Evolutionary conservation across 2,797 vertebrate species (phyloP), one percentile per base, ranked within the genome.

Genomic region (Orestias chungarensis): DNA sequence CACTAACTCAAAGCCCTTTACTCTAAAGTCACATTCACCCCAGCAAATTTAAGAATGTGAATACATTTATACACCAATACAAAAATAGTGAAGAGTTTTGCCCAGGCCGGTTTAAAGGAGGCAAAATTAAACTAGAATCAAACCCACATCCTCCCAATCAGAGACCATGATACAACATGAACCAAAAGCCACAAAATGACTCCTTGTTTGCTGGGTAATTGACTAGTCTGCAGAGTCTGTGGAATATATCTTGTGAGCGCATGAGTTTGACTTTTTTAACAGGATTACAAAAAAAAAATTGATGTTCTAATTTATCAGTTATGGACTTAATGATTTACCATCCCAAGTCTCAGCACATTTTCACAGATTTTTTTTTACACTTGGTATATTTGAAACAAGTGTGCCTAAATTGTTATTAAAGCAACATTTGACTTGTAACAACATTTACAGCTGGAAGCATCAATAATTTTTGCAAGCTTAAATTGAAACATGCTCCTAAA

Each of bases 341-440:
- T 27, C 61, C 50, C 18, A 20, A 46, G 68, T 46, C 47, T 54
- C 61, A 55, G 73, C 52, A 47, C 25, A 54, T 67, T 43, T 40
- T 64, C 33, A 50, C 31, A 54, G 38, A 66, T 57, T 79, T 50
- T 15, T 61, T 49, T 71, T 57, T 55, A 57, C 44, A 57, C 66
- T 70, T 78, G n/a, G 44, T 46, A 50, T 44, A 40, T 70, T 72
- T 65, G 55, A n/a, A n/a, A 83, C 71, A 73, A 20, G 40, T 46
- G 46, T 35, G 35, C 27, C 42, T 62, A 61, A 79, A 74, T 68
- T 35, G 38, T 38, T 69, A 49, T 84, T 83, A 89, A 83, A 89
- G 81, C 86, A 84, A 86, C 70, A 85, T 86, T 88, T 86, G 50
- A 84, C 80, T 81, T 49, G 20, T 72, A 79, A 50, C 50, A 59